Base-by-base conservation (phyloP, 2,113 vertebrate genomes). In the Callorhinus ursinus region DNA sequence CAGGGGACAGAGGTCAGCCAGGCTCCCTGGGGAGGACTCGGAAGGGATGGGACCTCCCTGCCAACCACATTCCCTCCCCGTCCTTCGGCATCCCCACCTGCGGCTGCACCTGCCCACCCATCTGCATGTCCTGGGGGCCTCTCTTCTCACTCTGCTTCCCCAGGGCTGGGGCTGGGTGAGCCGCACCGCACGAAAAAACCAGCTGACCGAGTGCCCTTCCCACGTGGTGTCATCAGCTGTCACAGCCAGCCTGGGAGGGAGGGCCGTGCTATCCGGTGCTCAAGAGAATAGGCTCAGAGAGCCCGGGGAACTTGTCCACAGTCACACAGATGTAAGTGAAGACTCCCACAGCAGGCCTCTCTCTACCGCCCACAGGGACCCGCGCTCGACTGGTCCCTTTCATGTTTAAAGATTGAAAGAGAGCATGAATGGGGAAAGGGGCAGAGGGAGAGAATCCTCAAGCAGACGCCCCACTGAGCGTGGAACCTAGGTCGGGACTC, bases 31-130 rank as follows among this genome's bases (percentile, higher is more conserved):
- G 2, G 26, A 9, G 55, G 22, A 13, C 57, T 24, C 11, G 0
- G 46, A 9, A 16, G 31, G 28, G 12, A n/a, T 8, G 3, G 24
- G 63, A n/a, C 26, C 81, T 39, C 67, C 16, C 76, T 86, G 13
- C 24, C 28, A 46, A 26, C 14, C 28, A 4, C 26, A 53, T 28
- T 9, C 61, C 71, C 63, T 10, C 39, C 51, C 67, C 5, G 0
- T 26, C 74, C 81, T 36, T 3, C 28, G 7, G 16, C 65, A 8
- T 13, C 22, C 26, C 42, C 7, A 1, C 49, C 76, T 16, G 46
- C 1, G 0, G 28, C 65, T 33, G 36, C 6, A 0, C 8, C 39
- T 1, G 7, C 49, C 5, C 2, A 0, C 15, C 6, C 33, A 57
- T 24, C 67, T 2, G n/a, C 15, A 6, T 12, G 33, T 14, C 57